Percentiles rank a stretch among this genome's conserved stretches.
Evolutionary conservation across 2,797 vertebrate species (phyloP).

Genomic region (Coregonus suidteri): DNA sequence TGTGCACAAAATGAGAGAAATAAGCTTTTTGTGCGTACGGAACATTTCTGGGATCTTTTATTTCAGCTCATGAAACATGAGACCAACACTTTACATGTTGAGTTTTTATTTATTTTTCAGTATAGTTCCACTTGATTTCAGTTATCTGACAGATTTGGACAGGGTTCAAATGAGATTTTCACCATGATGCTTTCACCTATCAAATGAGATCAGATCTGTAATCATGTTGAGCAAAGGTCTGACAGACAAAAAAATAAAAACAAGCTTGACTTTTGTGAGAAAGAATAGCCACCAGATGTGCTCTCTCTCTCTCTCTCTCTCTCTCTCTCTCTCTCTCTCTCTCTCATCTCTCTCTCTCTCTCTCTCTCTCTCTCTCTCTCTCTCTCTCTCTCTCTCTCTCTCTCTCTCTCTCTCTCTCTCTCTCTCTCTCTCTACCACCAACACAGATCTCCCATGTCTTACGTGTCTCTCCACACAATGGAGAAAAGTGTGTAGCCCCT

Average conservation of each 20-base stretch:
- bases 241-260: constrained; percentile 56
- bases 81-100: too few relatives aligned
- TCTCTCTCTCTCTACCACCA: neutral
- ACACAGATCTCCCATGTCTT: constrained; percentile 66
- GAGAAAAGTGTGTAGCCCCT: constrained; percentile 66
- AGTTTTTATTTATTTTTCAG: neutral
- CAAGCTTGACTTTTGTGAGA: constrained; percentile 52
- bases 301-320: constrained; percentile 65
- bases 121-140: neutral
- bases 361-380: constrained; percentile 56
- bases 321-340: constrained; percentile 56
- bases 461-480: constrained; percentile 72
- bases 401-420: neutral
- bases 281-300: constrained; percentile 66
- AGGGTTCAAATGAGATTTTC: neutral
- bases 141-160: neutral
- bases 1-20: too few relatives aligned
- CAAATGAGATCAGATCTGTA: neutral
- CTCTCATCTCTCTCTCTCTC: constrained; percentile 11
- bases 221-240: neutral
- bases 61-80: too few relatives aligned
- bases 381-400: constrained; percentile 63
- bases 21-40: too few relatives aligned
- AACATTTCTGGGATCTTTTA: too few relatives aligned
- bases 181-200: neutral